Percentiles rank a stretch among this genome's conserved stretches.
phyloP scores from a whole-genome alignment of 2,113 vertebrate species.

The Archilochus colubris region DNA sequence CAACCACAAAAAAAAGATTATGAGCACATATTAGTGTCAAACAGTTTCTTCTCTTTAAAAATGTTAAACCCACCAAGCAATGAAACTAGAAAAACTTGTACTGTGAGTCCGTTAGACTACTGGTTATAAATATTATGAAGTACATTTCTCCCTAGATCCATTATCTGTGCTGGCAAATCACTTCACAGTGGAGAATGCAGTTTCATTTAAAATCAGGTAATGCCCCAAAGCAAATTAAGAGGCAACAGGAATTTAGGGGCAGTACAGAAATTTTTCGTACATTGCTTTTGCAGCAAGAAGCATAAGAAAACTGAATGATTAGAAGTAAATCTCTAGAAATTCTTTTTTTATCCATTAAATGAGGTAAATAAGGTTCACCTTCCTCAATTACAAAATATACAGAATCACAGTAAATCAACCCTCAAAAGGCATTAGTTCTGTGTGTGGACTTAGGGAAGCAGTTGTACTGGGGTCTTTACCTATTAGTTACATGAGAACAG shows the following conservation, averaged over 20 bases:
- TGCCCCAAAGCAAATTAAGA: neutral
- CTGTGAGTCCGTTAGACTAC: neutral
- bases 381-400: neutral
- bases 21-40: neutral
- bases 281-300: neutral
- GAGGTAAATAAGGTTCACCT: neutral
- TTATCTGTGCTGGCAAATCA: neutral
- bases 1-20: neutral
- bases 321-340: neutral
- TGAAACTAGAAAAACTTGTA: neutral
- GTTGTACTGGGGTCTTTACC: neutral
- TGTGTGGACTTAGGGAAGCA: neutral
- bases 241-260: neutral
- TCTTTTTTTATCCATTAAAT: neutral
- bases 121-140: neutral
- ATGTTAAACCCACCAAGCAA: neutral
- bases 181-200: neutral
- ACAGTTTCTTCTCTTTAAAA: slow-evolving; percentile 1
- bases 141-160: neutral
- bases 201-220: neutral
- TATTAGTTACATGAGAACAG: neutral
- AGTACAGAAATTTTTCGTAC: neutral
- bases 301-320: neutral
- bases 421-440: neutral
- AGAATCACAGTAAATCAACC: neutral